Base-by-base conservation (phyloP, 2,888 invertebrate species). In the Ellobium chinense region DNA sequence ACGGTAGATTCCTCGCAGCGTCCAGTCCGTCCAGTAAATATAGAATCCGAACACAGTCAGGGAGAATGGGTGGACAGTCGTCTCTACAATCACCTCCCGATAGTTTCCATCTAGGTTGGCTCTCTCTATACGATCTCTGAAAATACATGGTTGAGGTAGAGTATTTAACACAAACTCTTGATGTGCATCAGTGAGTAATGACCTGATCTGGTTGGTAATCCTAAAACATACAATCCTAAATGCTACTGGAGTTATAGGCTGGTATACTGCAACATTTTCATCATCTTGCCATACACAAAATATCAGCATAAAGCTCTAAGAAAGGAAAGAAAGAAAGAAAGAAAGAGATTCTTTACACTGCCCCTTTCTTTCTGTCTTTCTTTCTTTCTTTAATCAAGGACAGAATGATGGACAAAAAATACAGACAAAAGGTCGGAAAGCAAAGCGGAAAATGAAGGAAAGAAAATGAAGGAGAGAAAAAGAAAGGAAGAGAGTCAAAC, bases 21-120 rank as follows among this genome's bases (percentile, higher is more conserved):
- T 98, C 81, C 98, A 94, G 93, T 98, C 98, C 0, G 98, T 98
- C 98, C 98, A 99, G 93, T 98, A 99, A 77, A 99, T 97, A 91
- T 97, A 97, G 91, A 97, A 95, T 31, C 96, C 95, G 92, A 96
- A 97, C 0, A 99, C 97, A 0, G 98, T 97, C 65, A 99, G 96
- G 0, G 98, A 98, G 93, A 98, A 98, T 0, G 98, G 98, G 94
- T 98, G 98, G 78, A 98, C 97, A 0, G 89, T 88, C 1, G 98
- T 97, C 0, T 96, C 95, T 39, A 98, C 95, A 2, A 93, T 88
- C 7, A 91, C 90, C 93, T 98, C 97, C 70, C 99, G 94, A 82
- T 96, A 96, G 58, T 95, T 95, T 1, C 99, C 99, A 90, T 98
- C 96, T 66, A 99, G 94, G 91, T 96, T 96, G 0, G 97, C 96